Base-by-base conservation (phyloP, 2,888 invertebrate genomes). In the Watsonalla binaria region DNA sequence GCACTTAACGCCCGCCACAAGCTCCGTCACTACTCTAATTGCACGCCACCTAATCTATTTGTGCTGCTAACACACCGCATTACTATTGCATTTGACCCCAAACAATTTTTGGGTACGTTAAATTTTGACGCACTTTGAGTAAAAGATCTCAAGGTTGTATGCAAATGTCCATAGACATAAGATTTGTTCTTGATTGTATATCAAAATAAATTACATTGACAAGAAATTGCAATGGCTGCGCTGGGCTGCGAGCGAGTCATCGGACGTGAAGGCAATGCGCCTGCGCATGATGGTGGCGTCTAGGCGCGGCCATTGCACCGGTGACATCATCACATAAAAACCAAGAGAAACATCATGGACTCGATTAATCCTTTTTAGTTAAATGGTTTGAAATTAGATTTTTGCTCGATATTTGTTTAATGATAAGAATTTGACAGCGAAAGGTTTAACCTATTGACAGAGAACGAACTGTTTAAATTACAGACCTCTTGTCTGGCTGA, bases 21-120 rank as follows among this genome's bases (percentile, higher is more conserved):
- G 81, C 86, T n/a, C n/a, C 73, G 68, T 47, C 37, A 13, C 14
- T 76, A 77, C 84, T 82, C 84, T 88, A 89, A 90, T 87, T 85
- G 89, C 83, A 78, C 74, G 74, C 73, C 76, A 79, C 82, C 82
- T 88, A 88, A 90, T 86, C 90, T 89, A 86, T 85, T 84, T 84
- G 82, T 74, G 72, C 80, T 82, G 73, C 72, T 63, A 81, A 83
- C 80, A 83, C 84, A 82, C 80, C 76, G 71, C 70, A 80, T 83
- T 75, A 72, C 65, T 7, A 33, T 33, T 47, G 15, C 33, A 11
- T 34, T 6, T 9, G 5, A 24, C 6, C 46, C 24, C 34, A 24
- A 11, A 24, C 0, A 11, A 47, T n/a, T 14, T 14, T n/a, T n/a
- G 5, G n/a, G 8, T 1, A 24, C 33, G 13, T 11, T 1, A 6